Conservation (phyloP, 2,797 vertebrate genomes). For the Columba guinea region DNA sequence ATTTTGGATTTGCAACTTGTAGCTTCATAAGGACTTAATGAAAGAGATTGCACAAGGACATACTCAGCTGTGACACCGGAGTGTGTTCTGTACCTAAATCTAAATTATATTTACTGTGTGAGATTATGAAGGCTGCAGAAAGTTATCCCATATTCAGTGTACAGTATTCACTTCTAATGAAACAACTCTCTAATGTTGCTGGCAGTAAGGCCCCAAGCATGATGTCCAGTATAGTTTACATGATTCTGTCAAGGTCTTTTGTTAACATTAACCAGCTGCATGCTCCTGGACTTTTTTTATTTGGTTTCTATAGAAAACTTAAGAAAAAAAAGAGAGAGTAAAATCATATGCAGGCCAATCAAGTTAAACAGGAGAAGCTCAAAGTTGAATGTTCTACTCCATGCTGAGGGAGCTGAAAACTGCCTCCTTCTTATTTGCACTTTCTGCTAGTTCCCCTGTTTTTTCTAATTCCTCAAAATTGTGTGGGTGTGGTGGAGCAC, state of each 20-base stretch:
- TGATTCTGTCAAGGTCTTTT: constrained; percentile 81
- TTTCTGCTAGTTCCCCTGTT: constrained; percentile 83
- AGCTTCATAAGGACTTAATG: constrained; percentile 82
- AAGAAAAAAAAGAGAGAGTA: background rate
- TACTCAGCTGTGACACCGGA: constrained; percentile 72
- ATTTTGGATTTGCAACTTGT: constrained; percentile 80
- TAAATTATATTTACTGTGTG: constrained; percentile 75
- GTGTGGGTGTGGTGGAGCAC: constrained; percentile 80
- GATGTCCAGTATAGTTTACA: constrained; percentile 81
- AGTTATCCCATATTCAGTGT: constrained; percentile 77
- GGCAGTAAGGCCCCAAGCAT: constrained; percentile 81
- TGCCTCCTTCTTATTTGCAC: constrained; percentile 86
- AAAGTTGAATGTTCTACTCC: constrained; percentile 78
- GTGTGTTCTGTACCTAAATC: constrained; percentile 76
- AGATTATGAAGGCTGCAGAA: constrained; percentile 80
- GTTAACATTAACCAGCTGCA: constrained; percentile 81
- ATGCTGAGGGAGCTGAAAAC: constrained; percentile 79
- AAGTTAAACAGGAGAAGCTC: constrained; percentile 72
- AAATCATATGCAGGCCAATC: constrained; percentile 70
- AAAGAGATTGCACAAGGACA: constrained; percentile 78
- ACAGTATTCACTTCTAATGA: constrained; percentile 78
- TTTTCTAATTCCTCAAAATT: constrained; percentile 77
- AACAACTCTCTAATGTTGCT: constrained; percentile 75
- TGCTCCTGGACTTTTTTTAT: constrained; percentile 77
- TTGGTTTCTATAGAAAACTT: constrained; percentile 71